These are phyloP conservation scores for Diabrotica undecimpunctata DNA, from an alignment of 1,140 invertebrate species.

Conservation along the genomic window DNA sequence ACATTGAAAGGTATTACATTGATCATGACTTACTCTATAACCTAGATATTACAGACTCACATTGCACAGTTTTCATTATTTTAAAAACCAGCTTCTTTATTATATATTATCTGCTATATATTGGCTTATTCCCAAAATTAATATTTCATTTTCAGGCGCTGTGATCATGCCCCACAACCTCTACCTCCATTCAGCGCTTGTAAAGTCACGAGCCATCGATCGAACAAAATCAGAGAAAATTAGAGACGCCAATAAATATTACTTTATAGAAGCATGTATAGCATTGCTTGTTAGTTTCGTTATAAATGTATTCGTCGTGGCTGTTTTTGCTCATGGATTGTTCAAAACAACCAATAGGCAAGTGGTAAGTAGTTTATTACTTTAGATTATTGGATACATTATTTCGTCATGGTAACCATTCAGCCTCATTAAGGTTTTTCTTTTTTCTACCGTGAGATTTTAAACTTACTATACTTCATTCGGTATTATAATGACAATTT, in stretches of 20 bases:
- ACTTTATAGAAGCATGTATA: slow-evolving; percentile 80
- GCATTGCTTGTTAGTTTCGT: slow-evolving; percentile 84
- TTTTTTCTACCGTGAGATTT: too few species aligned
- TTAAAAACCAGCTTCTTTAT: too few species aligned
- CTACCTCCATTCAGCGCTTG: slow-evolving; percentile 88
- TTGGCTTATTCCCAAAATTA: too few species aligned
- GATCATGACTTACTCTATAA: too few species aligned
- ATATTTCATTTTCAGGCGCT: slow-evolving; percentile 50
- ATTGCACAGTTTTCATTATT: too few species aligned
- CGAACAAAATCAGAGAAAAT: slow-evolving; percentile 68
- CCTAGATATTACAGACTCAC: too few species aligned
- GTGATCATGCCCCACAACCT: slow-evolving; percentile 96
- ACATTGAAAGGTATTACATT: too few species aligned
- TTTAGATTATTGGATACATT: background rate
- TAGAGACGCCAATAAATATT: slow-evolving; percentile 86
- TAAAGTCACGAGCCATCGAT: slow-evolving; percentile 83
- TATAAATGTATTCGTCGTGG: slow-evolving; percentile 88
- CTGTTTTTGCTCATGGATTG: slow-evolving; percentile 85
- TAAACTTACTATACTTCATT: too few species aligned
- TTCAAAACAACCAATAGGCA: slow-evolving; percentile 67
- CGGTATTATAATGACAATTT: too few species aligned
- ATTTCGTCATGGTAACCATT: too few species aligned
- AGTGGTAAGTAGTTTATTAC: slow-evolving; percentile 31
- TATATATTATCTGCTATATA: too few species aligned
- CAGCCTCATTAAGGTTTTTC: too few species aligned